Evolutionary conservation across 2,888 invertebrate species (phyloP).

Genomic region (Panzeria rudis): DNA sequence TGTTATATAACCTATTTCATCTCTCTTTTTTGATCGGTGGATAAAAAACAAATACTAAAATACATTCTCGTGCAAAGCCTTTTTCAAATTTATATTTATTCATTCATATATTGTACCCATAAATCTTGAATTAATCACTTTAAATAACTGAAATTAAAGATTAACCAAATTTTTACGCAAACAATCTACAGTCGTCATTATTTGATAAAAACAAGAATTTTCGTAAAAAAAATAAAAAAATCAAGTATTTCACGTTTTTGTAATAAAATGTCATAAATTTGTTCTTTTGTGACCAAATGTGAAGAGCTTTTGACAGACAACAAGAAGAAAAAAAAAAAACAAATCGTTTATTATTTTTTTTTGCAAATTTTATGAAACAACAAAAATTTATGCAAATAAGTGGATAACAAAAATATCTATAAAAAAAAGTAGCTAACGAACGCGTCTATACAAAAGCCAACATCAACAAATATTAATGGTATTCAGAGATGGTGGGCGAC

Average conservation of each 20-base stretch:
- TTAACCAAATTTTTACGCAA: background rate
- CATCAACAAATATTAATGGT: background rate
- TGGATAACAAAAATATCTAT: background rate
- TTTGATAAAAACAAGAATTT: background rate
- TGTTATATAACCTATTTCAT: no score
- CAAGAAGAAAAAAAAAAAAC: background rate
- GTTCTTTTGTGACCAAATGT: conserved; percentile 15
- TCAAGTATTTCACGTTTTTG: conserved; percentile 55
- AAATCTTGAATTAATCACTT: no score
- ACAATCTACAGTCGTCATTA: background rate
- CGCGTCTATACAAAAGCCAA: background rate
- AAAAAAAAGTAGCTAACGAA: conserved; percentile 9
- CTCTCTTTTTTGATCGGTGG: no score
- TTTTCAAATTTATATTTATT: no score
- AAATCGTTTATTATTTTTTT: background rate
- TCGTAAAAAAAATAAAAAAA: background rate
- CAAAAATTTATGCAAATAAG: conserved; percentile 32
- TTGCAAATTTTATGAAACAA: conserved; percentile 1
- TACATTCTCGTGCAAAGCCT: no score
- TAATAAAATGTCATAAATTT: conserved; percentile 22
- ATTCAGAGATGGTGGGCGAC: background rate
- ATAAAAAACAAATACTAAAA: no score
- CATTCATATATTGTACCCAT: no score
- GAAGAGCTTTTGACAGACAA: conserved; percentile 30
- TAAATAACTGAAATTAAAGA: no score